phyloP scores from a whole-genome alignment of 2,888 invertebrate species.

The Drosophila vallismaia region DNA sequence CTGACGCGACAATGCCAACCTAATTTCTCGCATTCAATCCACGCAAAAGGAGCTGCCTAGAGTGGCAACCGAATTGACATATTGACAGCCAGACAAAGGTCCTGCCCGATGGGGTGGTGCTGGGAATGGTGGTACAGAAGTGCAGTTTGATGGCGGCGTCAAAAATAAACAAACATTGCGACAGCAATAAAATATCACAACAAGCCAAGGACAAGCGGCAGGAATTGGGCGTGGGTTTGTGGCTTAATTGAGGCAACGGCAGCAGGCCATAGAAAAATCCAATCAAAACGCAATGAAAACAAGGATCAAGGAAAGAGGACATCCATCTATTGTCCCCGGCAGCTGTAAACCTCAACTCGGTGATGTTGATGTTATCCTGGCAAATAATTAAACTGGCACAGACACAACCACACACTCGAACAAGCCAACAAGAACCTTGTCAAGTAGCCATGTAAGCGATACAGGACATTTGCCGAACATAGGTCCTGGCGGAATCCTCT shows the following conservation, averaged over 20 bases:
- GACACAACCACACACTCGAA: conserved; percentile 47
- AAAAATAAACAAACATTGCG: conserved; percentile 78
- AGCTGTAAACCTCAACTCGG: conserved; percentile 45
- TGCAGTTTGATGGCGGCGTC: conserved; percentile 62
- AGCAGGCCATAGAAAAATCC: conserved; percentile 69
- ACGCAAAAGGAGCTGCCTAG: conserved; percentile 65
- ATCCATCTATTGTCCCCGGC: conserved; percentile 27
- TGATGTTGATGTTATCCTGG: conserved; percentile 72
- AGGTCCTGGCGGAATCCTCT: conserved; percentile 30
- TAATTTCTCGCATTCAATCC: conserved; percentile 70
- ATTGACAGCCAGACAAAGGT: conserved; percentile 75
- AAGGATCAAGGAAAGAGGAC: conserved; percentile 36
- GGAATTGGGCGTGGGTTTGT: conserved; percentile 33
- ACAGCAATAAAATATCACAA: conserved; percentile 71
- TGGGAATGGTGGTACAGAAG: conserved; percentile 23
- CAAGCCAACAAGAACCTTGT: conserved; percentile 64
- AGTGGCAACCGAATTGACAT: conserved; percentile 64
- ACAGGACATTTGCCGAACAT: conserved; percentile 48
- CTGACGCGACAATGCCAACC: conserved; percentile 69
- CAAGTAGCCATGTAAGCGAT: conserved; percentile 72
- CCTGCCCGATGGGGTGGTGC: conserved; percentile 17
- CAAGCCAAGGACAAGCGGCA: conserved; percentile 22
- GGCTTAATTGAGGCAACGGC: conserved; percentile 72
- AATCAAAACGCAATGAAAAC: conserved; percentile 77
- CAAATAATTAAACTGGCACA: conserved; percentile 64